These are phyloP conservation scores for Diplodus sargus DNA, from an alignment of 2,797 vertebrate genomes.

Conservation along the genomic window DNA sequence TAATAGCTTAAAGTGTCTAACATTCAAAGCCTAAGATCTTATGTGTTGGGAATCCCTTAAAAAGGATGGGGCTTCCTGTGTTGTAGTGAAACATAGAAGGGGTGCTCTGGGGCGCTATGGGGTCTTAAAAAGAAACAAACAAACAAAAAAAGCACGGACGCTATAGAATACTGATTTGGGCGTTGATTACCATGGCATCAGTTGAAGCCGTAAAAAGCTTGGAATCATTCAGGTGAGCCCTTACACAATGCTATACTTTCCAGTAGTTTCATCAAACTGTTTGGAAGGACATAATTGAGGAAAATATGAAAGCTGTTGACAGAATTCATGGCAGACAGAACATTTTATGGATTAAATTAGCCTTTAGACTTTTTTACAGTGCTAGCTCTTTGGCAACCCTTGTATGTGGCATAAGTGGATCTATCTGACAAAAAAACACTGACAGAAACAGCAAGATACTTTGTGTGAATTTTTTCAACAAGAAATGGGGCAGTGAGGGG, in stretches of 20 bases:
- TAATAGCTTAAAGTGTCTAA: no score
- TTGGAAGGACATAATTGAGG: constrained; percentile 26
- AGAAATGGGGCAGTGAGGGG: constrained; percentile 5
- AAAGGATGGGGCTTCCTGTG: no score
- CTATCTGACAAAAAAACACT: constrained; percentile 13
- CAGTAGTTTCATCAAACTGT: constrained; percentile 45
- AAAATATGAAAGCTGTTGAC: constrained; percentile 46
- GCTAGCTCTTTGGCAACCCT: constrained; percentile 19
- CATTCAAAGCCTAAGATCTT: no score
- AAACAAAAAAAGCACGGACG: no score
- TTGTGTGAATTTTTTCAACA: constrained; percentile 20
- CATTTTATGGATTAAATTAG: constrained; percentile 48
- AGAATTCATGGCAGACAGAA: constrained; percentile 37
- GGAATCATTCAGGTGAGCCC: no score
- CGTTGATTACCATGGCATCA: no score
- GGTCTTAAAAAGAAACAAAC: no score
- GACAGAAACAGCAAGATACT: constrained; percentile 18
- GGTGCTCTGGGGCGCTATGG: no score
- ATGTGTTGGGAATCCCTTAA: no score
- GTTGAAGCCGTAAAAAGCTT: no score
- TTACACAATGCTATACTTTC: constrained; percentile 27
- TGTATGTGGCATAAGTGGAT: constrained; percentile 17
- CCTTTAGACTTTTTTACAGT: constrained; percentile 26
- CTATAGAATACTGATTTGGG: no score
- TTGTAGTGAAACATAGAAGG: no score